These are phyloP conservation scores for Propithecus coquereli DNA, from an alignment of 2,113 vertebrate genomes.

Conservation along the genomic window DNA sequence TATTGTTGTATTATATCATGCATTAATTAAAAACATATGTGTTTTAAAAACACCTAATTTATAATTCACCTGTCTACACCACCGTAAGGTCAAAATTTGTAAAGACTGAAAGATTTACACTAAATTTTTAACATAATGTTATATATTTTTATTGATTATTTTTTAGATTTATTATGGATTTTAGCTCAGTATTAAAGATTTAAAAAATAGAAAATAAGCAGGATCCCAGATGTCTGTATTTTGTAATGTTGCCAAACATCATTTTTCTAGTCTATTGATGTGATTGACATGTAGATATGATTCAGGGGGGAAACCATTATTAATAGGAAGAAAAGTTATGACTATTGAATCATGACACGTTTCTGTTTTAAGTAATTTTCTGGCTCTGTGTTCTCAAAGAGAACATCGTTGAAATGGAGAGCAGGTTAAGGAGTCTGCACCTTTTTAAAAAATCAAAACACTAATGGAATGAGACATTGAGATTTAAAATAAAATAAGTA, in stretches of 20 bases:
- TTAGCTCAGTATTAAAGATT: slow-evolving; percentile 74
- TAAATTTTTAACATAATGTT: slow-evolving; percentile 65
- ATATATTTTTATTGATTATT: slow-evolving; percentile 78
- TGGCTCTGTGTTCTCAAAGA: slow-evolving; percentile 73
- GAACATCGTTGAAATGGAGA: slow-evolving; percentile 62
- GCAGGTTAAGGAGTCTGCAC: slow-evolving; percentile 63
- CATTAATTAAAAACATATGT: slow-evolving; percentile 79
- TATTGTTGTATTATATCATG: slow-evolving; percentile 81
- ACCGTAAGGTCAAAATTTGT: slow-evolving; percentile 61
- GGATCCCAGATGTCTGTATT: slow-evolving; percentile 74
- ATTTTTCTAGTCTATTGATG: slow-evolving; percentile 77
- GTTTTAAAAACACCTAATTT: slow-evolving; percentile 77
- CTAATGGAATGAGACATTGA: slow-evolving; percentile 73
- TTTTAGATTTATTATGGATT: slow-evolving; percentile 81
- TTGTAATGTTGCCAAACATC: slow-evolving; percentile 72
- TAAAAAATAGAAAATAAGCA: slow-evolving; percentile 76
- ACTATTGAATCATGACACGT: slow-evolving; percentile 79
- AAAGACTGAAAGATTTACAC: slow-evolving; percentile 73
- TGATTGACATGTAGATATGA: slow-evolving; percentile 81
- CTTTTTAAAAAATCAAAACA: slow-evolving; percentile 74
- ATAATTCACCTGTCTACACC: slow-evolving; percentile 62
- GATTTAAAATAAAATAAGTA: slow-evolving; percentile 70
- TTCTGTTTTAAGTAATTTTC: slow-evolving; percentile 78
- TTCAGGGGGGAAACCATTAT: slow-evolving; percentile 75
- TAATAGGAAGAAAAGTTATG: slow-evolving; percentile 82